Evolutionary conservation across 1,140 invertebrate genomes (phyloP).

Genomic region (Hermetia illucens): DNA sequence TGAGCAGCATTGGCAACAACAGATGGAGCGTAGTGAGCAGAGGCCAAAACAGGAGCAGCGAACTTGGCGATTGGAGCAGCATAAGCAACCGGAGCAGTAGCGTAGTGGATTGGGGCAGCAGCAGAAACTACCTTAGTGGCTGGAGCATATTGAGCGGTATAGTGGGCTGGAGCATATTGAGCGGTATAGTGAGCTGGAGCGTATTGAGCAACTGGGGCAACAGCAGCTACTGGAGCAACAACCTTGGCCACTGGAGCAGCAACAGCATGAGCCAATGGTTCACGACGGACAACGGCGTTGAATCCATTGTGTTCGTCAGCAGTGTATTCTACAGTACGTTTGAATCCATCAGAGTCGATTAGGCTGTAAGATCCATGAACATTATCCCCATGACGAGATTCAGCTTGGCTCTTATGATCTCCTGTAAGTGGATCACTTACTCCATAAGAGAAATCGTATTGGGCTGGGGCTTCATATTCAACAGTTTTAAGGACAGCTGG

Average conservation of each 20-base stretch:
- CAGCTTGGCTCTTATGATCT: slow-evolving; percentile 42
- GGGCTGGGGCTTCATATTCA: slow-evolving; percentile 23
- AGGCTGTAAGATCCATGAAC: slow-evolving; percentile 40
- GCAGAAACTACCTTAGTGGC: slow-evolving; percentile 11
- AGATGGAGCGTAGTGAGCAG: not conserved
- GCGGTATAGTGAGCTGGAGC: slow-evolving; percentile 2
- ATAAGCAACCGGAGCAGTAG: too few relatives aligned
- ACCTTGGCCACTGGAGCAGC: too few relatives aligned
- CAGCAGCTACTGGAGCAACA: slow-evolving; percentile 7
- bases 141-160: slow-evolving; percentile 9
- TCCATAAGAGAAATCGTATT: slow-evolving; percentile 42
- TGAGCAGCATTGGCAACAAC: not conserved
- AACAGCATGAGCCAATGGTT: slow-evolving; percentile 9
- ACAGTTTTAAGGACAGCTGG: slow-evolving; percentile 6
- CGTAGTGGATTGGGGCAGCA: not conserved
- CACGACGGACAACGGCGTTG: slow-evolving; percentile 12
- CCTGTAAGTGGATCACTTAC: slow-evolving; percentile 50
- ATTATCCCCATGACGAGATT: slow-evolving; percentile 37
- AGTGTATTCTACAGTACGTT: slow-evolving; percentile 15
- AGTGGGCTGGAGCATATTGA: slow-evolving; percentile 3
- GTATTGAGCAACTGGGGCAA: slow-evolving; percentile 1
- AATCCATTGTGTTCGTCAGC: slow-evolving; percentile 13
- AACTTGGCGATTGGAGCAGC: slow-evolving; percentile 21
- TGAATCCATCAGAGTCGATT: slow-evolving; percentile 35
- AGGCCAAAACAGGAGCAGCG: slow-evolving; percentile 14